Base-by-base conservation (phyloP, 2,113 vertebrate genomes). In the Nothoprocta pentlandii region DNA sequence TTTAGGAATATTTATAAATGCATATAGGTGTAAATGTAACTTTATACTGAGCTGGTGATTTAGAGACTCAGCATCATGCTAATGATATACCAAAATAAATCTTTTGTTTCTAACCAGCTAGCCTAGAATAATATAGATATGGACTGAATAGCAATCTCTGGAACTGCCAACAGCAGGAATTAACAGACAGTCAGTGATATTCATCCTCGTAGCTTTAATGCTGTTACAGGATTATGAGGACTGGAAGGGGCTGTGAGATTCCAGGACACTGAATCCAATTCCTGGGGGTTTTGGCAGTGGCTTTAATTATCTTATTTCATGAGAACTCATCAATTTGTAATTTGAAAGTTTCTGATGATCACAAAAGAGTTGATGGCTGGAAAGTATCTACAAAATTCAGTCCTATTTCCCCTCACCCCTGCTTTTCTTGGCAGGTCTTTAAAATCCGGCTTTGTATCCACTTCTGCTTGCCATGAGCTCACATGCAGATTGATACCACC, bases 391-490 rank as follows among this genome's bases (percentile, higher is more conserved):
- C 64, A 74, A 83, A 85, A 59, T 71, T 62, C 20, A 64, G 20
- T 28, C 39, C 61, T 80, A 2, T 70, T 92, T 92, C 53, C 59
- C 63, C 30, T 74, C 28, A 63, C 16, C n/a, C 36, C 64, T 86
- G 67, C 49, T 87, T 74, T 94, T 68, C 61, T 91, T 80, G 23
- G 10, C 71, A 83, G 79, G 41, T 83, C 81, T 94, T 85, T 87
- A 80, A 78, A 74, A 80, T 53, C 14, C 0, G 0, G 26, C 64
- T 59, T 2, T 67, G 21, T 77, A 26, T 74, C 41, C 22, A 30
- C 68, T 80, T 83, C n/a, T 73, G 66, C 80, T 88, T 91, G 85
- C 76, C 46, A 19, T 41, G 70, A 81, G 75, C 64, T 90, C 46
- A 12, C 42, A 6, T 36, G 76, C 79, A 17, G 22, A 61, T 85